phyloP scores from a whole-genome alignment of 2,888 invertebrate species.

The Drosophila gaucha region DNA sequence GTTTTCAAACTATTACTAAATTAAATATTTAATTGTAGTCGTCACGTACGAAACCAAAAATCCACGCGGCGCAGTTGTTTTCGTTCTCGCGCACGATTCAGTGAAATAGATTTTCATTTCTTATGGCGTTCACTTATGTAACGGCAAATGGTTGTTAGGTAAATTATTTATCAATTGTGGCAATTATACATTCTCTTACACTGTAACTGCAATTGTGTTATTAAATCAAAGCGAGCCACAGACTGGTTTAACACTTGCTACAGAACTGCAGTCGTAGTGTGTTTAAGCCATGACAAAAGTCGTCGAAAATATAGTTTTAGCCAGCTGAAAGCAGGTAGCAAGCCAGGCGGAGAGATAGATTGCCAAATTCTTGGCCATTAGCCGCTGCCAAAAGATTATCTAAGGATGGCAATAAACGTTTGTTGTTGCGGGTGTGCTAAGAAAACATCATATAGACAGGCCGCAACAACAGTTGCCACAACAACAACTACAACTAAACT shows the following conservation, averaged over 20 bases:
- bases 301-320: not conserved
- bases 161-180: conserved; percentile 56
- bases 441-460: conserved; percentile 38
- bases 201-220: conserved; percentile 27
- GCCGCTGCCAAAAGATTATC: conserved; percentile 58
- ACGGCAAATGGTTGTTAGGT: conserved; percentile 33
- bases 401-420: conserved; percentile 46
- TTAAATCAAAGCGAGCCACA: conserved; percentile 19
- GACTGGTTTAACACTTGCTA: conserved; percentile 7
- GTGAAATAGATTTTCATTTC: conserved; percentile 5
- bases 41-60: conserved; percentile 14
- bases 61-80: conserved; percentile 41
- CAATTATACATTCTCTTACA: conserved; percentile 61
- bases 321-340: conserved; percentile 6
- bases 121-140: conserved; percentile 28
- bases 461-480: conserved; percentile 57
- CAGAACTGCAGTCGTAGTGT: not conserved
- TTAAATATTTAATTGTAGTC: conserved; percentile 28
- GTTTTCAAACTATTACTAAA: not conserved
- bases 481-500: conserved; percentile 15
- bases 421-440: conserved; percentile 38
- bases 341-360: conserved; percentile 26
- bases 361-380: conserved; percentile 48
- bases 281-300: not conserved
- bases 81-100: conserved; percentile 36